phyloP scores from a whole-genome alignment of 2,888 invertebrate genomes.

The Pinctada fucata region DNA sequence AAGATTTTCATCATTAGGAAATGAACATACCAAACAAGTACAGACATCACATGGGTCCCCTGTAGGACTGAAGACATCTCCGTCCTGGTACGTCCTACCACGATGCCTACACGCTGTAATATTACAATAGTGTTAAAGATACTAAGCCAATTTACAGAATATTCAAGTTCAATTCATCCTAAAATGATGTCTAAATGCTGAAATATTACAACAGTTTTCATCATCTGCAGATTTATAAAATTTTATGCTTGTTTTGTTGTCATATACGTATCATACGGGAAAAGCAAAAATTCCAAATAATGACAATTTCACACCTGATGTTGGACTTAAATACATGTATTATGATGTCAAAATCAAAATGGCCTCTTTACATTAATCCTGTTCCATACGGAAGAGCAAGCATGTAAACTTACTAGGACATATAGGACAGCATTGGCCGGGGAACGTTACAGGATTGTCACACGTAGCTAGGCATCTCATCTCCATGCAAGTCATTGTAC shows the following conservation, averaged over 20 bases:
- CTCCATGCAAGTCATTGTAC: slow-evolving; percentile 62
- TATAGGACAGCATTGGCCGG: slow-evolving; percentile 65
- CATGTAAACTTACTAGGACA: slow-evolving; percentile 58
- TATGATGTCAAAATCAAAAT: too few relatives aligned
- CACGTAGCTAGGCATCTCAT: slow-evolving; percentile 62
- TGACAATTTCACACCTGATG: too few relatives aligned
- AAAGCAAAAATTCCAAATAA: too few relatives aligned
- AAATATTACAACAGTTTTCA: neutral
- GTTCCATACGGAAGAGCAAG: too few relatives aligned
- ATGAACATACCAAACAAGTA: slow-evolving; percentile 54
- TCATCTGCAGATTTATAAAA: neutral
- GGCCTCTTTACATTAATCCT: too few relatives aligned
- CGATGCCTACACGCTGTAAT: slow-evolving; percentile 60
- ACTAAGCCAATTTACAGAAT: neutral
- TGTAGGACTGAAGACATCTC: slow-evolving; percentile 61
- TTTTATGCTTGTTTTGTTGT: too few relatives aligned
- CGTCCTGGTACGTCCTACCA: slow-evolving; percentile 56
- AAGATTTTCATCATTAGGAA: neutral
- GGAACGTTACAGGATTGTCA: slow-evolving; percentile 55
- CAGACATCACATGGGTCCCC: slow-evolving; percentile 67
- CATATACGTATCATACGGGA: too few relatives aligned
- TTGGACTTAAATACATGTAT: too few relatives aligned
- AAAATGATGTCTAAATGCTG: neutral
- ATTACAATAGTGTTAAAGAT: neutral
- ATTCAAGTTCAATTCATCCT: neutral